phyloP scores from a whole-genome alignment of 1,140 invertebrate genomes.

The Sipha flava region DNA sequence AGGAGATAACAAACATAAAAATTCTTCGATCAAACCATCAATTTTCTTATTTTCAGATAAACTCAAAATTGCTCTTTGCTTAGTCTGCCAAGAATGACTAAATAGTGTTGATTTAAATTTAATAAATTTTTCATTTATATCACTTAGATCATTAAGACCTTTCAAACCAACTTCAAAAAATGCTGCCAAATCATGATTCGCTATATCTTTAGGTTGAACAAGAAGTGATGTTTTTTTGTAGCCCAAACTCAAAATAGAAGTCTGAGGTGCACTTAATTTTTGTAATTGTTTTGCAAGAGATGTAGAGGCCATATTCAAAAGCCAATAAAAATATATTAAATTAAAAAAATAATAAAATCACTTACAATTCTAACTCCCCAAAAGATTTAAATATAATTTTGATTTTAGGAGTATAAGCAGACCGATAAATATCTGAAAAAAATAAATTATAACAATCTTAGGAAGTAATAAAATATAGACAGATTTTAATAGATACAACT shows the following conservation, averaged over 20 bases:
- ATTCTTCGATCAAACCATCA: slow-evolving; percentile 66
- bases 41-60: slow-evolving; percentile 66
- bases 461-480: too few relatives aligned
- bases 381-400: not conserved
- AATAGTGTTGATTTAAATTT: slow-evolving; percentile 71
- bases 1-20: slow-evolving; percentile 71
- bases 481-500: too few relatives aligned
- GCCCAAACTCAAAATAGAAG: slow-evolving; percentile 54
- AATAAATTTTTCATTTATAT: slow-evolving; percentile 59
- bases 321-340: not conserved
- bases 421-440: not conserved
- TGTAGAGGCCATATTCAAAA: slow-evolving; percentile 47
- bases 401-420: not conserved
- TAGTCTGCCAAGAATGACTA: slow-evolving; percentile 57
- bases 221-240: slow-evolving; percentile 70
- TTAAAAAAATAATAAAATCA: not conserved
- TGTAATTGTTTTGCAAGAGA: slow-evolving; percentile 76
- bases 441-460: too few relatives aligned
- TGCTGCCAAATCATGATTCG: slow-evolving; percentile 67
- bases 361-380: not conserved
- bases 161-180: slow-evolving; percentile 74
- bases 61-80: slow-evolving; percentile 71
- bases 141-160: slow-evolving; percentile 72
- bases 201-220: slow-evolving; percentile 82
- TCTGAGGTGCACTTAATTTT: slow-evolving; percentile 69